Base-by-base conservation (phyloP, 2,113 vertebrate species). In the Mastomys natalensis region DNA sequence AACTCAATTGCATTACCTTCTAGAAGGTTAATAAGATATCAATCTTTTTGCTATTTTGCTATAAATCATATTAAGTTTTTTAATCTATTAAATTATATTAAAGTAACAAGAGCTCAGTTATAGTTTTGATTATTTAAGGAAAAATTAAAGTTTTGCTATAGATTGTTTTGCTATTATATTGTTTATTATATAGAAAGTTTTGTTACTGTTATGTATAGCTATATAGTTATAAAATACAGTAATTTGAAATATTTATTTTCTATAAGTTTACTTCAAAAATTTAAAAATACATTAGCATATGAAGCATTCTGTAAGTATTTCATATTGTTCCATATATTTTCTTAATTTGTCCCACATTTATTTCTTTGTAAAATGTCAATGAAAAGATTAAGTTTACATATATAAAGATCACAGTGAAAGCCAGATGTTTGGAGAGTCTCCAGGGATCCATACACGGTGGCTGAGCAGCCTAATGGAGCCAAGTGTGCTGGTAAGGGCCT, bases 391-490 rank as follows among this genome's bases (percentile, higher is more conserved):
- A 97, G 93, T 78, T 16, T 94, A 96, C 62, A 94, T 74, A 68
- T 92, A 96, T 96, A 93, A 88, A 97, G 98, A 98, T 98, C 98
- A 98, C 87, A 98, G 98, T 60, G 95, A 16, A 98, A 95, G 98
- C 98, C 99, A 99, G 99, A 98, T 99, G 99, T 99, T 98, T 88
- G n/a, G 89, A 51, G 96, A 91, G 89, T 98, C 99, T 98, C 99
- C 96, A 10, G 97, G 97, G 98, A 98, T 76, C 98, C 97, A 95
- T 97, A 98, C 98, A 99, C 99, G 99, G 99, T 99, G 99, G 98
- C 98, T 95, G 98, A 98, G 98, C 97, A 95, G 97, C 97, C 98
- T 99, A 99, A 99, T 98, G 98, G 99, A 98, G 98, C 98, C 93
- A 72, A 98, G 84, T 13, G 64, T 73, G 97, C 96, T 97, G 97